Evolutionary conservation across 2,113 vertebrate species (phyloP).

Genomic region (Tragelaphus scriptus): DNA sequence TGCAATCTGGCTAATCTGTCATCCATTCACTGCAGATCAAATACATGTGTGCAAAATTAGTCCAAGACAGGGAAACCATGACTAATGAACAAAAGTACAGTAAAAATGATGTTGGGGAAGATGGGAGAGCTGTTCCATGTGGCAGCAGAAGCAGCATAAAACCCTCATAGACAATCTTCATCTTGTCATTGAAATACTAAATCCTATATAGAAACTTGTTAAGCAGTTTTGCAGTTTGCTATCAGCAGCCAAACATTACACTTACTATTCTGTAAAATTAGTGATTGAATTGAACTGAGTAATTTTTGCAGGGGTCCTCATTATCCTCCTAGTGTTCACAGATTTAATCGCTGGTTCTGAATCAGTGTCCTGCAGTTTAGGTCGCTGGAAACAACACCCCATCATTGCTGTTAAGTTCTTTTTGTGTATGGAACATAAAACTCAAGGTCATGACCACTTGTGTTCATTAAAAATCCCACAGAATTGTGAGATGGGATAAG

Average conservation of each 20-base stretch:
- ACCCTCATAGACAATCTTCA: not conserved
- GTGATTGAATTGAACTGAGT: conserved; percentile 47
- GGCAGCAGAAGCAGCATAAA: not conserved
- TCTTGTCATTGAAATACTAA: conserved; percentile 3
- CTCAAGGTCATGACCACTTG: conserved; percentile 54
- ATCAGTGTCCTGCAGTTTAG: not conserved
- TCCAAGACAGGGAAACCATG: not conserved
- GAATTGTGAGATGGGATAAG: conserved; percentile 23
- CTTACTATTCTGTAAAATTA: conserved; percentile 1
- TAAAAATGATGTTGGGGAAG: not conserved
- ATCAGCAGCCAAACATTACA: not conserved
- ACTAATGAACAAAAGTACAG: not conserved
- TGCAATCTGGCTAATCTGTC: conserved; percentile 50
- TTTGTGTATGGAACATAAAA: not conserved
- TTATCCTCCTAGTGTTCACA: not conserved
- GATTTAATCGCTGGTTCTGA: conserved; percentile 16
- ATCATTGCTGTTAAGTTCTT: not conserved
- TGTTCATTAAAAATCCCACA: conserved; percentile 54
- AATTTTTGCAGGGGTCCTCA: conserved; percentile 39
- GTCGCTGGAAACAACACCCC: not conserved
- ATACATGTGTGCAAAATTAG: conserved; percentile 30
- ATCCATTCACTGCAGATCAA: conserved; percentile 41
- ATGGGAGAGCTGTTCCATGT: not conserved
- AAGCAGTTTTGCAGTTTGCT: not conserved
- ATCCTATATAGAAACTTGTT: not conserved